Percentiles rank a stretch among this genome's conserved stretches.
Evolutionary conservation across 2,888 invertebrate species (phyloP).

Genomic region (Auanema sp.): DNA sequence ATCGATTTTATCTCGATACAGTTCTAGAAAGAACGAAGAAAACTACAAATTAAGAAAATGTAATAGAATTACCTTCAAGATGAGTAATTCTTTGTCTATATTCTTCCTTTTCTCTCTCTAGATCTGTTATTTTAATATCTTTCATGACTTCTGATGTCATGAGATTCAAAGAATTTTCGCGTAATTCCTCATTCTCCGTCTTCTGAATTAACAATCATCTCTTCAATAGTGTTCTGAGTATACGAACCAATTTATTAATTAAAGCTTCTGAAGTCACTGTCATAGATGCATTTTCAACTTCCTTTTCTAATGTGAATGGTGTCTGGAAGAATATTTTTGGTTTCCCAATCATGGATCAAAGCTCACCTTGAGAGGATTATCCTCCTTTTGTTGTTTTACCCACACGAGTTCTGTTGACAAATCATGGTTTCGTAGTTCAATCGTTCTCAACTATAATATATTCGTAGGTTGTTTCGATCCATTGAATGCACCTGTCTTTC

Average conservation of each 20-base stretch:
- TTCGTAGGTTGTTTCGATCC: no score
- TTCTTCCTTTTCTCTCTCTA: conserved; percentile 10
- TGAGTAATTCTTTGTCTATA: conserved; percentile 4
- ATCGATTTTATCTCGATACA: conserved; percentile 13
- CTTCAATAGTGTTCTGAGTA: not conserved
- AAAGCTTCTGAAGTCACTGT: not conserved
- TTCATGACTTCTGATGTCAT: conserved; percentile 14
- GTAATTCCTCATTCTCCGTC: not conserved
- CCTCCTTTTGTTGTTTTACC: not conserved
- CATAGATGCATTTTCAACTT: no score
- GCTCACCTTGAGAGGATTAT: not conserved
- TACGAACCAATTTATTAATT: not conserved
- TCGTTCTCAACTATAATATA: not conserved
- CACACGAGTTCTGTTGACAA: conserved; percentile 1
- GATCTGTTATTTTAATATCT: conserved; percentile 14
- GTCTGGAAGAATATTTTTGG: not conserved
- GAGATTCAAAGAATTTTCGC: not conserved
- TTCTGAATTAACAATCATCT: conserved; percentile 5
- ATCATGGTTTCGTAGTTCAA: not conserved
- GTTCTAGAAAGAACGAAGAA: conserved; percentile 5
- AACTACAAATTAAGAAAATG: not conserved
- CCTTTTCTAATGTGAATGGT: not conserved
- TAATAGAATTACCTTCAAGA: conserved; percentile 13
- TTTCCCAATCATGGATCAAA: not conserved
- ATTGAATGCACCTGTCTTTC: conserved; percentile 7